Percentiles rank a stretch among this genome's conserved stretches.
phyloP scores from a whole-genome alignment of 1,140 invertebrate species.

The Platyscapa corneri region DNA sequence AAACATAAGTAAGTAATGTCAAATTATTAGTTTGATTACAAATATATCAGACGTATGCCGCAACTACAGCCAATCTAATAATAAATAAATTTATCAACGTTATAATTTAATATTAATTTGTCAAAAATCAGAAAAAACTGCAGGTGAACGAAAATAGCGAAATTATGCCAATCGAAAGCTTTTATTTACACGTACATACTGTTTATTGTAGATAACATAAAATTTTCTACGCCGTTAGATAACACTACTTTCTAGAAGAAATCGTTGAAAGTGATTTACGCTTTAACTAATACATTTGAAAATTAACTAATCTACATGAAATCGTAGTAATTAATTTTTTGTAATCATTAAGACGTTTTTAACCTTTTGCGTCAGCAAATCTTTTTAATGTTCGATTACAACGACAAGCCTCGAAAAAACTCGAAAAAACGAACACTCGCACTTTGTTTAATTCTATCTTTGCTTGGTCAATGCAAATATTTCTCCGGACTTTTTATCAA shows the following conservation, averaged over 20 bases:
- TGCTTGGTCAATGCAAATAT: background rate
- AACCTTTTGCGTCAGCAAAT: too few relatives aligned
- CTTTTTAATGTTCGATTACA: too few relatives aligned
- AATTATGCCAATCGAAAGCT: background rate
- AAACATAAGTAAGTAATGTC: too few relatives aligned
- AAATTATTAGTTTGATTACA: too few relatives aligned
- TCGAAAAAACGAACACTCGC: background rate
- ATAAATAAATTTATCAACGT: too few relatives aligned
- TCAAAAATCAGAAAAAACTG: background rate
- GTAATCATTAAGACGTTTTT: background rate
- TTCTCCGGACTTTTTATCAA: background rate
- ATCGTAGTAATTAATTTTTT: background rate
- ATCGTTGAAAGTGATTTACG: background rate
- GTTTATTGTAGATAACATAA: slow-evolving; percentile 1
- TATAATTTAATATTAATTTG: background rate
- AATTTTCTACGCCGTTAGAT: slow-evolving; percentile 13
- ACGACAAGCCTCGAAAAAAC: background rate
- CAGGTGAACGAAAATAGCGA: background rate
- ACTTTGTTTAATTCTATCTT: background rate
- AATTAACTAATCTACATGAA: background rate
- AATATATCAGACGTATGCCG: too few relatives aligned
- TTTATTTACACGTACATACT: background rate
- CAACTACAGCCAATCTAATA: too few relatives aligned
- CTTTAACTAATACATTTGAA: background rate
- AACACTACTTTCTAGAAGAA: slow-evolving; percentile 6